Percentiles rank a stretch among this genome's conserved stretches.
phyloP scores from a whole-genome alignment of 2,797 vertebrate species.

The Megaceryle alcyon region DNA sequence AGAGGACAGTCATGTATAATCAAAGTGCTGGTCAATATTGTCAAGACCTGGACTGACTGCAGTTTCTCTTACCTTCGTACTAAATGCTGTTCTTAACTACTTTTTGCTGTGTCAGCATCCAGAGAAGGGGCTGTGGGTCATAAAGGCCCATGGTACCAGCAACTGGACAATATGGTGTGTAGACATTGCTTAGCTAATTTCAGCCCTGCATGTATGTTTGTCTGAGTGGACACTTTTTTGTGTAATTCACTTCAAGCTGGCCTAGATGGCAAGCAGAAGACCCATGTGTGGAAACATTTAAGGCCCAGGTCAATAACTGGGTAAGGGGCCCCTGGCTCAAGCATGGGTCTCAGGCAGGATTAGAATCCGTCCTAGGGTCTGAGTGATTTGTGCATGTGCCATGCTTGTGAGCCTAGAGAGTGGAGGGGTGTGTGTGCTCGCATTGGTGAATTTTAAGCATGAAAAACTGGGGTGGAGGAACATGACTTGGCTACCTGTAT shows the following conservation, averaged over 20 bases:
- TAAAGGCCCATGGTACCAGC: not conserved
- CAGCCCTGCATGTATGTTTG: not conserved
- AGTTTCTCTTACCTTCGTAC: too few relatives aligned
- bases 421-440: fast-evolving
- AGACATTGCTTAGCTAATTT: not conserved
- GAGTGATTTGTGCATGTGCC: not conserved
- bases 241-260: not conserved
- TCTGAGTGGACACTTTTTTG: not conserved
- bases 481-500: not conserved
- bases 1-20: not conserved
- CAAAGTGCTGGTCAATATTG: not conserved
- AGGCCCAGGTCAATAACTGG: too few relatives aligned
- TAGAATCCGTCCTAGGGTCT: not conserved
- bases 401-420: not conserved
- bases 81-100: too few relatives aligned
- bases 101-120: not conserved
- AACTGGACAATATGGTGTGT: not conserved
- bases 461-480: not conserved
- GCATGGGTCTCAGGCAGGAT: not conserved
- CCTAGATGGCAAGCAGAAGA: not conserved
- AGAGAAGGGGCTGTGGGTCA: not conserved
- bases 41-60: not conserved
- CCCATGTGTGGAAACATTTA: not conserved
- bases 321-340: not conserved
- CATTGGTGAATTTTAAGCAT: not conserved